A percentile compares a stretch with the other conserved stretches of the same genome.
Evolutionary conservation across 2,113 vertebrate species (phyloP).

Genomic region (Dicaeum eximium): DNA sequence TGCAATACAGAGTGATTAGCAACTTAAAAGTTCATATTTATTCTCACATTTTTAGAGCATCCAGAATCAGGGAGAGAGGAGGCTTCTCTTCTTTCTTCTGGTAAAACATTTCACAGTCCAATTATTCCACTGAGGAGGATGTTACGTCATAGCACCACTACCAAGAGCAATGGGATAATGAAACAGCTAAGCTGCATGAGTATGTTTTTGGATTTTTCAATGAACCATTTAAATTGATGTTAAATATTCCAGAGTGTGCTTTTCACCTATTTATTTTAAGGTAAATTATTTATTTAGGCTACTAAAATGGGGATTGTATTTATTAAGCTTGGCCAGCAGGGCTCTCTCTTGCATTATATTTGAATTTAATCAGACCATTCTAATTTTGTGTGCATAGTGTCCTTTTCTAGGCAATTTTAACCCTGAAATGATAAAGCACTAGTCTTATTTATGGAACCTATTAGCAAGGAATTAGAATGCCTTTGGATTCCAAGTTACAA

Average conservation of each 20-base stretch:
- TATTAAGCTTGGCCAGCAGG: conserved; percentile 67
- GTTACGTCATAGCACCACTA: not conserved
- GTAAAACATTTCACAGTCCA: not conserved
- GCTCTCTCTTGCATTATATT: conserved; percentile 71
- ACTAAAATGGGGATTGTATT: not conserved
- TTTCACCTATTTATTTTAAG: not conserved
- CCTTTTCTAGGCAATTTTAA: conserved; percentile 6
- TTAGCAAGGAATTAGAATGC: not conserved
- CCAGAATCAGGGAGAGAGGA: not conserved
- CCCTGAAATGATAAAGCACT: conserved; percentile 8
- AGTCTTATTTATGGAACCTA: not conserved
- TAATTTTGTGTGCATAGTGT: not conserved
- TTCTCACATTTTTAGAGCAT: not conserved
- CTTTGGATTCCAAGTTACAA: not conserved
- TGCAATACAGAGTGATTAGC: not conserved
- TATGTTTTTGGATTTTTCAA: not conserved
- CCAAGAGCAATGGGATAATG: not conserved
- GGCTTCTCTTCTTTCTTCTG: not conserved
- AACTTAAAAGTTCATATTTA: not conserved
- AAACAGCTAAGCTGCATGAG: not conserved
- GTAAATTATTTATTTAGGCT: not conserved
- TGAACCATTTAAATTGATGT: not conserved
- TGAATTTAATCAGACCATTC: not conserved
- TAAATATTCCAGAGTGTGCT: not conserved
- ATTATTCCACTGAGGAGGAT: not conserved